Evolutionary conservation across 1,140 invertebrate species (phyloP).

Genomic region (Wiebesia pumilae): DNA sequence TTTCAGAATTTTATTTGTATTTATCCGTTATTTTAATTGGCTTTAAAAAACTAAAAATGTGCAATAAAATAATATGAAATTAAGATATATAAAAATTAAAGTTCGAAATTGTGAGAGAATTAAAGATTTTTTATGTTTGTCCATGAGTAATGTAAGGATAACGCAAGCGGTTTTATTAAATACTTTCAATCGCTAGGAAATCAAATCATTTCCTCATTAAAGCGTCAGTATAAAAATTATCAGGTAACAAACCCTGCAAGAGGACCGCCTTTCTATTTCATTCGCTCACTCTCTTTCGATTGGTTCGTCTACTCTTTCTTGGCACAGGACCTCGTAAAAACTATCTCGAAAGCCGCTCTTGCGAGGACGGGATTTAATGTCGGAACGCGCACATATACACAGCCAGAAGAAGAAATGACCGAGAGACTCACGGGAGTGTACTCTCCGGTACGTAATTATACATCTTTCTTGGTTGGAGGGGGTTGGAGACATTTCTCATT

Average conservation of each 20-base stretch:
- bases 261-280: not conserved
- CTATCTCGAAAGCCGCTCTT: not conserved
- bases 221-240: not conserved
- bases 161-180: not conserved
- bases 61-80: too few species aligned
- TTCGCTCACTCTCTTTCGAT: not conserved
- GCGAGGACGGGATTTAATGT: constrained; percentile 9
- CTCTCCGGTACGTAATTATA: not conserved
- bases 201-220: not conserved
- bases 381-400: not conserved
- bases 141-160: not conserved
- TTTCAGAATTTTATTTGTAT: too few species aligned
- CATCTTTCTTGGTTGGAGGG: not conserved
- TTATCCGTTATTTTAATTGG: too few species aligned
- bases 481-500: constrained; percentile 14
- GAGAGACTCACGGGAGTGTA: not conserved
- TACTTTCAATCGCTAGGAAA: not conserved
- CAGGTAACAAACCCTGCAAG: not conserved
- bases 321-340: too few species aligned
- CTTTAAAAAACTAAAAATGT: too few species aligned
- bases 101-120: too few species aligned
- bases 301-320: too few species aligned
- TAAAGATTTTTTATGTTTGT: not conserved
- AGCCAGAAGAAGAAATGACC: not conserved
- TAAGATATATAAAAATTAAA: too few species aligned